phyloP scores from a whole-genome alignment of 2,888 invertebrate genomes.

The Catocala nupta region DNA sequence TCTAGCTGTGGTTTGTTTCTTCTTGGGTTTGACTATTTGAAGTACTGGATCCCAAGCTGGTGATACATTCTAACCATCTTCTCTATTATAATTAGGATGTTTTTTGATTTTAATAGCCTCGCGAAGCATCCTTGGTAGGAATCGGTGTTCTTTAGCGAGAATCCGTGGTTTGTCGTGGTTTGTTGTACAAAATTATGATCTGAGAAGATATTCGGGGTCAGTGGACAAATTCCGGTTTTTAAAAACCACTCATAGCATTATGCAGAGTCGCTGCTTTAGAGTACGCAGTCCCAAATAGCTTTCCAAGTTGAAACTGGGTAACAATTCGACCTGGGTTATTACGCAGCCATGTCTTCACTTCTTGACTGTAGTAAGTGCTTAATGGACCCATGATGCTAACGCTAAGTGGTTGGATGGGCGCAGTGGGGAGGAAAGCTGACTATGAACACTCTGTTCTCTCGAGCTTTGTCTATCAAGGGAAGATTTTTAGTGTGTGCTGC shows the following conservation, averaged over 20 bases:
- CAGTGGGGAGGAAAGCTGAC: neutral
- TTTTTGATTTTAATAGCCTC: no score
- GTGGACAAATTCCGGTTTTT: neutral
- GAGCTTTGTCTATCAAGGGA: neutral
- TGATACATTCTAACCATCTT: no score
- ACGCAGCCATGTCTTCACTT: neutral
- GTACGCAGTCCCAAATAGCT: neutral
- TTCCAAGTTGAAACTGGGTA: neutral
- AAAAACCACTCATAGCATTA: no score
- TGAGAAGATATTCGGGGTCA: neutral
- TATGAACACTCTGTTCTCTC: neutral
- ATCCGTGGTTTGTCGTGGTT: no score
- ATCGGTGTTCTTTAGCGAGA: no score
- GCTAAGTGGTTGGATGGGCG: neutral
- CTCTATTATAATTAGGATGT: no score
- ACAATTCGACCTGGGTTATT: conserved; percentile 3
- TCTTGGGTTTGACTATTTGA: no score
- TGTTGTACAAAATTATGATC: no score
- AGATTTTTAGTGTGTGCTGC: neutral
- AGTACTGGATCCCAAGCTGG: no score
- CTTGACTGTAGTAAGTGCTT: neutral
- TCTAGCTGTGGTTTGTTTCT: no score
- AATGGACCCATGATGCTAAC: neutral
- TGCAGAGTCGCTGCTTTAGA: no score
- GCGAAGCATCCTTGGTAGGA: no score